These are phyloP conservation scores for Diabrotica undecimpunctata DNA, from an alignment of 1,140 invertebrate genomes.

Conservation along the genomic window DNA sequence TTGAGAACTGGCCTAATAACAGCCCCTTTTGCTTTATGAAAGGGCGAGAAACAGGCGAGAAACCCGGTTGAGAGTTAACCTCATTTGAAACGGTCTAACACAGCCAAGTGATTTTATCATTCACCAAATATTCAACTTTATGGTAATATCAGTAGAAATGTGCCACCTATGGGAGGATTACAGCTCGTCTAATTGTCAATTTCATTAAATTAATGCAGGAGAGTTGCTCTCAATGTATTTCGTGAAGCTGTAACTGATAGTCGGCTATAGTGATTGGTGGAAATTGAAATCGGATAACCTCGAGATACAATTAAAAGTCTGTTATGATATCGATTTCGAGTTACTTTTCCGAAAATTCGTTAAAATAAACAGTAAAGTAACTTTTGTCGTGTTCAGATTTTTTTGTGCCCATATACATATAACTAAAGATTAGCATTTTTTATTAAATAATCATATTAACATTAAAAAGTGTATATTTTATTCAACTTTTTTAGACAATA, in stretches of 20 bases:
- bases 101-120: neutral
- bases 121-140: neutral
- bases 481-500: too few relatives aligned
- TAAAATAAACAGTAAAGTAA: too few relatives aligned
- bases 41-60: neutral
- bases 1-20: neutral
- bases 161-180: neutral
- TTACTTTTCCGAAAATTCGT: too few relatives aligned
- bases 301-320: neutral
- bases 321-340: too few relatives aligned
- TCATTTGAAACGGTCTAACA: neutral
- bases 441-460: too few relatives aligned
- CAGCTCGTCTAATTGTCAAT: neutral
- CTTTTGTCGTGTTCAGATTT: too few relatives aligned
- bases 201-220: slow-evolving; percentile 1
- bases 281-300: neutral
- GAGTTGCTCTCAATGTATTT: slow-evolving; percentile 1
- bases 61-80: neutral
- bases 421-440: too few relatives aligned
- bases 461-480: too few relatives aligned
- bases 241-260: slow-evolving; percentile 1
- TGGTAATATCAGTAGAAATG: neutral
- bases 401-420: too few relatives aligned
- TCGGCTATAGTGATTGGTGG: neutral
- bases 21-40: neutral